Percentiles rank a stretch among this genome's conserved stretches.
These are phyloP conservation scores for Cettia cetti DNA, from an alignment of 2,113 vertebrate species.

Conservation along the genomic window DNA sequence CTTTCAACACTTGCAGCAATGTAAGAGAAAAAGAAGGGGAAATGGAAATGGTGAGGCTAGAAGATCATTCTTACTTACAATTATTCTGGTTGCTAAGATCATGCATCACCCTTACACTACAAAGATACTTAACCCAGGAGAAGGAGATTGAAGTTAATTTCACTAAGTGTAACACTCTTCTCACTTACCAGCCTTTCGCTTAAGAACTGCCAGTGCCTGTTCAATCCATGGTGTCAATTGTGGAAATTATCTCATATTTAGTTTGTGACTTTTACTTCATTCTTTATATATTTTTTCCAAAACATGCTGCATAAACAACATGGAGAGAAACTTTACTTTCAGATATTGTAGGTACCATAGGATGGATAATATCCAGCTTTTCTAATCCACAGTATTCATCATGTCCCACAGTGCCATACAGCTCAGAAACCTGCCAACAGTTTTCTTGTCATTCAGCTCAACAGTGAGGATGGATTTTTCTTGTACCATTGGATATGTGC, in stretches of 20 bases:
- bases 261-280: not conserved
- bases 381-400: not conserved
- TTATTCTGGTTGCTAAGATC: not conserved
- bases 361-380: not conserved
- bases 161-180: not conserved
- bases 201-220: not conserved
- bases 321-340: not conserved
- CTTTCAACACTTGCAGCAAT: not conserved
- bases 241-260: not conserved
- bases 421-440: not conserved
- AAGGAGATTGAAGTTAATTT: not conserved
- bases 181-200: not conserved
- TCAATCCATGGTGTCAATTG: not conserved
- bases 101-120: not conserved
- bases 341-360: not conserved
- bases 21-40: not conserved
- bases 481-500: rapidly evolving
- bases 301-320: not conserved
- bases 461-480: not conserved
- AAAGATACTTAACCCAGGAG: not conserved
- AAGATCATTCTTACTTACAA: not conserved
- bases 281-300: not conserved
- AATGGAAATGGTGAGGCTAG: not conserved
- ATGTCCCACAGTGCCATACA: not conserved
- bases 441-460: not conserved